A percentile compares a stretch with the other conserved stretches of the same genome.
These are phyloP conservation scores for Rhinoraja longicauda DNA, from an alignment of 2,797 vertebrate species.

Conservation along the genomic window DNA sequence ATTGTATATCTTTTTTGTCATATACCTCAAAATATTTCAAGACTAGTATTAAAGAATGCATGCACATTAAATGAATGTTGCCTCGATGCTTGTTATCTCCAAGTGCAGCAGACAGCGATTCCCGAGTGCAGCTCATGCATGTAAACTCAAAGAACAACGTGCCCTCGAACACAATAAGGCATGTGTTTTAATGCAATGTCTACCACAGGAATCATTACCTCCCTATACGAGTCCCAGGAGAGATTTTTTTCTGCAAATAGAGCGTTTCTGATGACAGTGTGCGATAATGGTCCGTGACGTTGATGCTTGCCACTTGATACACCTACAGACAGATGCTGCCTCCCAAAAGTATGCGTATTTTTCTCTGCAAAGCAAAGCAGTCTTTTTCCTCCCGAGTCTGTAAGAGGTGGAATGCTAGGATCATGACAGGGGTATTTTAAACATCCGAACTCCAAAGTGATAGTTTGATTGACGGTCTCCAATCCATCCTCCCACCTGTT, in stretches of 20 bases:
- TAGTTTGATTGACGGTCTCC: slow-evolving; percentile 53
- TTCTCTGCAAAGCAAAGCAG: slow-evolving; percentile 43
- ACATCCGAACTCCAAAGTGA: slow-evolving; percentile 51
- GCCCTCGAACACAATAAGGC: slow-evolving; percentile 18
- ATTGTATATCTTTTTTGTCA: slow-evolving; percentile 40
- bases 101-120: background rate
- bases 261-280: slow-evolving; percentile 43
- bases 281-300: slow-evolving; percentile 44
- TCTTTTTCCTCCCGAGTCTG: slow-evolving; percentile 50
- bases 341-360: slow-evolving; percentile 45
- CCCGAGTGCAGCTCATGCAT: slow-evolving; percentile 1
- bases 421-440: slow-evolving; percentile 59
- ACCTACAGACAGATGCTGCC: slow-evolving; percentile 46
- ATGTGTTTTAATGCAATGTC: slow-evolving; percentile 40
- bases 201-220: slow-evolving; percentile 38
- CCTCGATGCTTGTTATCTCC: slow-evolving; percentile 45
- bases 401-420: slow-evolving; percentile 52
- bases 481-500: slow-evolving; percentile 57
- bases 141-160: background rate
- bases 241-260: slow-evolving; percentile 39
- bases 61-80: slow-evolving; percentile 44
- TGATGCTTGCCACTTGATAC: slow-evolving; percentile 56
- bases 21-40: slow-evolving; percentile 45
- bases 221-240: slow-evolving; percentile 43
- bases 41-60: slow-evolving; percentile 41